Percentiles rank a stretch among this genome's conserved stretches.
These are phyloP conservation scores for Phrynosoma platyrhinos DNA, from an alignment of 2,113 vertebrate species.

Conservation along the genomic window DNA sequence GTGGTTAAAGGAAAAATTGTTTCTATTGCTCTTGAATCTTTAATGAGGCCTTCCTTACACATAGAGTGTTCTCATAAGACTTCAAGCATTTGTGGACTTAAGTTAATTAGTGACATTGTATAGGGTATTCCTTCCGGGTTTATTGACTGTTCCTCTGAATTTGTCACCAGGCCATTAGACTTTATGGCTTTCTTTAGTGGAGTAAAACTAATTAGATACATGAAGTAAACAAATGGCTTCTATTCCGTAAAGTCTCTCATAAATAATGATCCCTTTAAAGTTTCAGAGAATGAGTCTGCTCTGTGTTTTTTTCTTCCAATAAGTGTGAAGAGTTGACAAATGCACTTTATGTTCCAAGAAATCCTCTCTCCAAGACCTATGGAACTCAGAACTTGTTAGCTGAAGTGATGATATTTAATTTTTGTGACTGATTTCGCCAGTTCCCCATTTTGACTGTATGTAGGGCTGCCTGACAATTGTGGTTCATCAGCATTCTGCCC, in stretches of 20 bases:
- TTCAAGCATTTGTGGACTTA: not conserved
- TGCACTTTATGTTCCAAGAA: not conserved
- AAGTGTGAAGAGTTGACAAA: not conserved
- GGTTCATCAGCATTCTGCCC: not conserved
- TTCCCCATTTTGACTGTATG: not conserved
- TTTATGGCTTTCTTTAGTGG: conserved; percentile 5
- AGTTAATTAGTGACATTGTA: conserved; percentile 20
- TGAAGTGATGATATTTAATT: not conserved
- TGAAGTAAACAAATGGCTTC: conserved; percentile 16
- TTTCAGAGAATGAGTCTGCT: not conserved
- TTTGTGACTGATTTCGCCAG: not conserved
- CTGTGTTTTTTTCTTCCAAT: not conserved
- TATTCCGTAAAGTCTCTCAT: conserved; percentile 2
- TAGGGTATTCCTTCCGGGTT: not conserved
- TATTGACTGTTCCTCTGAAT: not conserved
- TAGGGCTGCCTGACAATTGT: not conserved
- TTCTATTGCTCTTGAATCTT: not conserved
- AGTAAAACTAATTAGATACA: conserved; percentile 19
- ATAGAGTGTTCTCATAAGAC: not conserved
- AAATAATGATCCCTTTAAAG: conserved; percentile 2
- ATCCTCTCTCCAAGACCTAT: not conserved
- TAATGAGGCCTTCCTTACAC: not conserved
- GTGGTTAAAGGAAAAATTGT: not conserved
- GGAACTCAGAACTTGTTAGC: not conserved
- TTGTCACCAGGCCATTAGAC: conserved; percentile 22